Percentiles rank a stretch among this genome's conserved stretches.
Conservation (phyloP, 2,113 vertebrate genomes). For the Vicugna pacos region DNA sequence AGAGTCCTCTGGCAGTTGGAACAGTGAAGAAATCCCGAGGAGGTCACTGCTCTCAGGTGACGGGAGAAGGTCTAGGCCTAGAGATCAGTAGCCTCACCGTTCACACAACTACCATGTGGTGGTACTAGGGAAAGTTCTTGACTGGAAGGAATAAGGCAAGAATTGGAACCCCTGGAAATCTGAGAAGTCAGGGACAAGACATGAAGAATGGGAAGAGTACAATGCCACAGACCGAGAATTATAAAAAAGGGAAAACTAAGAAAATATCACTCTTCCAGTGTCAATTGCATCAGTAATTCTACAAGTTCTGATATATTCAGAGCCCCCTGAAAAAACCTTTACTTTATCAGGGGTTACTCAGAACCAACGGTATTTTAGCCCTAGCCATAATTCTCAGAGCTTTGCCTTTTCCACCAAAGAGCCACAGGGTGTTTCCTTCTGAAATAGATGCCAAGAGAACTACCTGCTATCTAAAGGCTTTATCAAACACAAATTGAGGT, state of each 20-base stretch:
- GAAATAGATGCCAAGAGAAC: background rate
- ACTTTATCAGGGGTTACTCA: background rate
- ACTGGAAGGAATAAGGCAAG: background rate
- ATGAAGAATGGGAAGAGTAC: constrained; percentile 32
- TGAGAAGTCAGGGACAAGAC: constrained; percentile 43
- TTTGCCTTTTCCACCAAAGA: constrained; percentile 39
- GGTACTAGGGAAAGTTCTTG: background rate
- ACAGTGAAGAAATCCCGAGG: background rate
- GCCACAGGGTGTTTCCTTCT: background rate
- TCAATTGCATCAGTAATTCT: background rate
- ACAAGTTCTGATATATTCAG: constrained; percentile 13
- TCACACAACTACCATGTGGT: background rate
- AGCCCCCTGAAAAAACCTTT: background rate
- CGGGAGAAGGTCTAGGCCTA: background rate
- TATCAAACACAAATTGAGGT: constrained; percentile 26
- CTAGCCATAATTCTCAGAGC: background rate
- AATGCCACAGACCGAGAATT: background rate
- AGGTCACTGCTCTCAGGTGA: background rate
- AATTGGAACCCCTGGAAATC: background rate
- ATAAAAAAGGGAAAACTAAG: constrained; percentile 23
- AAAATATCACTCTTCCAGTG: background rate
- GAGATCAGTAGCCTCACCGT: background rate
- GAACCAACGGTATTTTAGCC: background rate
- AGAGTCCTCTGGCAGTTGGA: background rate
- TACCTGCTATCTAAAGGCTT: constrained; percentile 29